Conservation (phyloP, 2,113 vertebrate genomes). For the Anarhynchus alexandrinus region DNA sequence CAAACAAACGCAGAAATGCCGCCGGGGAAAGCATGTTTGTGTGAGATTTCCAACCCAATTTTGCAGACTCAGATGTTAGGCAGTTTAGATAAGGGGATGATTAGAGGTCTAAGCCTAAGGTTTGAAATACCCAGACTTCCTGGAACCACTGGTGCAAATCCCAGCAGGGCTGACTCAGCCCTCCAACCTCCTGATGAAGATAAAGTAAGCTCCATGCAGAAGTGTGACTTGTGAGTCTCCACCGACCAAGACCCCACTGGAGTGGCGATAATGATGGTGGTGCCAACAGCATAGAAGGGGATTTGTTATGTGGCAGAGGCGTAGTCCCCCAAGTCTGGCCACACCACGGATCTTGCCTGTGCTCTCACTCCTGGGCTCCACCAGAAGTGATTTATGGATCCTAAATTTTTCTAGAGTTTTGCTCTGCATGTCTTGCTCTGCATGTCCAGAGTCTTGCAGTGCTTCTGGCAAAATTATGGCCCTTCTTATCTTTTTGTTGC, state of each 20-base stretch:
- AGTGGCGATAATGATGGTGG: fast-evolving
- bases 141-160: slow-evolving; percentile 63
- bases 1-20: slow-evolving; percentile 25
- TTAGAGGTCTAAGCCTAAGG: slow-evolving; percentile 67
- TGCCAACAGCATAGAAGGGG: background rate
- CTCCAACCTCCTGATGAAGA: slow-evolving; percentile 18
- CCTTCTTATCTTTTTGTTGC: background rate
- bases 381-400: background rate
- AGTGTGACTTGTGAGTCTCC: slow-evolving; percentile 3
- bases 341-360: background rate
- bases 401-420: background rate
- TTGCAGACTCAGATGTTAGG: slow-evolving; percentile 61
- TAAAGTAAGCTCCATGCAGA: slow-evolving; percentile 35
- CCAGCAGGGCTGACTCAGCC: slow-evolving; percentile 47
- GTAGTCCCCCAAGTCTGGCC: background rate
- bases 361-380: background rate
- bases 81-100: slow-evolving; percentile 67
- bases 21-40: slow-evolving; percentile 49
- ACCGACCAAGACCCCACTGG: background rate
- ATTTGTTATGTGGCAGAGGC: fast-evolving
- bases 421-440: background rate
- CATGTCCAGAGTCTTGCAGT: background rate
- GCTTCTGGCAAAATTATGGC: background rate
- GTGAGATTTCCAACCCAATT: slow-evolving; percentile 61
- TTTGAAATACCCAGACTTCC: slow-evolving; percentile 69